Evolutionary conservation across 2,113 vertebrate genomes (phyloP).

Genomic region (Sinocyclocheilus anshuiensis): DNA sequence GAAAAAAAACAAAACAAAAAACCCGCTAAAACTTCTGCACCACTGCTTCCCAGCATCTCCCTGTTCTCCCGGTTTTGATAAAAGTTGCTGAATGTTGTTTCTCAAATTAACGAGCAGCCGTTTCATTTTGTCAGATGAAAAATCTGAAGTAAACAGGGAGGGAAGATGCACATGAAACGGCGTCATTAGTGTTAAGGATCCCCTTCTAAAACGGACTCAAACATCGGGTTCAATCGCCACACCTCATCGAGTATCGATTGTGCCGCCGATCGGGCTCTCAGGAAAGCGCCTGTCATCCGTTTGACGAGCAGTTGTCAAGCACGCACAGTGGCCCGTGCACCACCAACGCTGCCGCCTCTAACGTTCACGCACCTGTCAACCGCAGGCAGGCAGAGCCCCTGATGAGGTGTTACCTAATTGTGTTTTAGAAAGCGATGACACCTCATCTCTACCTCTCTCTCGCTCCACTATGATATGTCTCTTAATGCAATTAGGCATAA

Average conservation of each 20-base stretch:
- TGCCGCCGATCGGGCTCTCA: constrained; percentile 64
- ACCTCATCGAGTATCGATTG: constrained; percentile 84
- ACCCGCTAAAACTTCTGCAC: constrained; percentile 24
- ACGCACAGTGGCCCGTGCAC: constrained; percentile 69
- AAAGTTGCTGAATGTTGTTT: constrained; percentile 73
- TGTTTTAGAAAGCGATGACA: constrained; percentile 87
- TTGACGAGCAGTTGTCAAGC: constrained; percentile 72
- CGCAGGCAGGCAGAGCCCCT: constrained; percentile 78
- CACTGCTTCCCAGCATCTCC: constrained; percentile 49
- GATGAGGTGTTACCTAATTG: constrained; percentile 93
- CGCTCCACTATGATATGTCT: constrained; percentile 69
- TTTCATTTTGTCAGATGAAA: constrained; percentile 65
- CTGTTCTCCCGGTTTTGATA: constrained; percentile 56
- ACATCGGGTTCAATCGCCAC: constrained; percentile 51
- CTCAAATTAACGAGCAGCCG: constrained; percentile 67
- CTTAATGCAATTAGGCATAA: constrained; percentile 78
- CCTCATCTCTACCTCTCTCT: constrained; percentile 62
- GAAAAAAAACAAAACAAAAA: not conserved
- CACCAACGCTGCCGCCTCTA: constrained; percentile 76
- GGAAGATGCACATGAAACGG: constrained; percentile 70
- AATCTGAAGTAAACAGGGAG: constrained; percentile 17
- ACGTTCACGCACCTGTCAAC: constrained; percentile 82
- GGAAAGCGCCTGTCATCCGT: constrained; percentile 85
- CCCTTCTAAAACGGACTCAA: constrained; percentile 53
- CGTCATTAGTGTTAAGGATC: constrained; percentile 69